Base-by-base conservation (phyloP, 2,113 vertebrate genomes). In the Poeciliopsis retropinna region DNA sequence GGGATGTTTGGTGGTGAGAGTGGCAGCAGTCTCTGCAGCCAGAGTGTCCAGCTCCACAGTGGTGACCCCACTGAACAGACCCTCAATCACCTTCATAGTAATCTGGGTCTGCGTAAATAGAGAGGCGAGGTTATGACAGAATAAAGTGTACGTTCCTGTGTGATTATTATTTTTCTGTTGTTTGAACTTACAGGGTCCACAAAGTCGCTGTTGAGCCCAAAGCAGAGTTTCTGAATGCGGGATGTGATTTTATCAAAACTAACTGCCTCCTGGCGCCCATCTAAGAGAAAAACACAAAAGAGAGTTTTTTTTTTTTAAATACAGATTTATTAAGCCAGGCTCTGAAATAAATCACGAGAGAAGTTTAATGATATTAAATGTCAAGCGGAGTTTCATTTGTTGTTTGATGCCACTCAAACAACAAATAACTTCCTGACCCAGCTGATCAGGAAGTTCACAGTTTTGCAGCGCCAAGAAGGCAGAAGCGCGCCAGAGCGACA, bases 31-130 rank as follows among this genome's bases (percentile, higher is more conserved):
- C 84, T 99, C 98, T 6, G 98, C 96, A 9, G 97, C 97, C 93
- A 99, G 79, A 0, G 97, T 98, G 84, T 99, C 97, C 85, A 99
- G 91, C 81, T 99, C 97, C 72, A 98, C 96, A 0, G 97, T 99
- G 15, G 96, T 98, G 57, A 99, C 98, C 0, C 97, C 97, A 0
- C 94, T 98, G 89, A 99, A 99, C 7, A 99, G 93, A 62, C 97
- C 98, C 85, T 98, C 96, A 64, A 99, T 98, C 87, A 99, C 97
- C 78, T 98, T 99, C 98, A 98, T 98, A n/a, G 98, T 99, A 82
- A 99, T 99, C 91, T 98, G 96, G 29, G 97, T 92, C 98, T 99
- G 79, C 1, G 66, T 60, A 47, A 70, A 75, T 28, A 71, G 4
- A 68, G 29, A 54, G 66, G 25, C 27, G 0, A 37, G 27, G 34